These are phyloP conservation scores for Numenius arquata DNA, from an alignment of 2,113 vertebrate species.

Conservation along the genomic window DNA sequence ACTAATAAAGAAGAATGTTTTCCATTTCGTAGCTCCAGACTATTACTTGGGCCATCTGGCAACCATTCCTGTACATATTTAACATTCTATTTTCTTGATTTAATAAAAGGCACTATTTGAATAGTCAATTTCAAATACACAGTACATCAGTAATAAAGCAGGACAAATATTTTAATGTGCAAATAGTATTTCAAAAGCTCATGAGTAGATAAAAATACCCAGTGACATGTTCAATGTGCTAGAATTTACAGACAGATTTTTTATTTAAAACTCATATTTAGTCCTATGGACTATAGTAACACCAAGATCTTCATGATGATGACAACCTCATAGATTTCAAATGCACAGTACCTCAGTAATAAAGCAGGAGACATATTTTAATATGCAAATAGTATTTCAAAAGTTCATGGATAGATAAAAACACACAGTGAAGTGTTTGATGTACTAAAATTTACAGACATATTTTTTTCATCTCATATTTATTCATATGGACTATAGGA, in stretches of 20 bases:
- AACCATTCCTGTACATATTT: constrained; percentile 2
- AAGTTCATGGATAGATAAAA: not conserved
- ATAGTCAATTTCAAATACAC: not conserved
- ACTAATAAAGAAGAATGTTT: constrained; percentile 5
- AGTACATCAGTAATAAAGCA: not conserved
- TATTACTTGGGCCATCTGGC: not conserved
- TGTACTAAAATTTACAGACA: not conserved
- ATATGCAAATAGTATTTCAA: not conserved
- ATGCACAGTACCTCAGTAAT: not conserved
- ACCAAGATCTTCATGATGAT: not conserved
- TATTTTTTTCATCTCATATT: not conserved
- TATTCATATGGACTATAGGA: not conserved
- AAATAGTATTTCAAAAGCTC: not conserved
- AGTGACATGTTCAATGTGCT: not conserved
- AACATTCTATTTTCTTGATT: constrained; percentile 41
- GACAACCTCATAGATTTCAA: not conserved
- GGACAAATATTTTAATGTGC: not conserved
- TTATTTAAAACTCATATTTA: not conserved
- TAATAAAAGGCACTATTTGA: constrained; percentile 36
- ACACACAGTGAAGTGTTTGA: not conserved
- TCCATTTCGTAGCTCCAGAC: constrained; percentile 11
- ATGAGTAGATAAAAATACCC: not conserved
- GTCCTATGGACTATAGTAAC: not conserved
- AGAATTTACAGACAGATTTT: not conserved
- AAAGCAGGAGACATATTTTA: not conserved